Evolutionary conservation across 1,140 invertebrate genomes (phyloP).

Genomic region (Ylistrum balloti): DNA sequence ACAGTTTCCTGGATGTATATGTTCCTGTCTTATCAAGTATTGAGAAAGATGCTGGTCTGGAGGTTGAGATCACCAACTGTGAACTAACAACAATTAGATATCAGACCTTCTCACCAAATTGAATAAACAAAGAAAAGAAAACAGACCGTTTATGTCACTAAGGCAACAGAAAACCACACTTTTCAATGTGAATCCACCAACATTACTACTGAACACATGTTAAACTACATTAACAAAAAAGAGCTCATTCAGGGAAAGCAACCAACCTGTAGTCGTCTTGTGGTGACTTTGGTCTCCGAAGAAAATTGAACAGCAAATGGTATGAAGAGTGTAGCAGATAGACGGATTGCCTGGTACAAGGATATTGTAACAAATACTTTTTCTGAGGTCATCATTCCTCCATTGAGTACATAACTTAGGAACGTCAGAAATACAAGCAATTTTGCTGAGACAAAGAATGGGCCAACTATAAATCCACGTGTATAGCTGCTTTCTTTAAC

Average conservation of each 20-base stretch:
- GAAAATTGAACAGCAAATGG: constrained; percentile 76
- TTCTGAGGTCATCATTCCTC: constrained; percentile 68
- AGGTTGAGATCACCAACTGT: too few species aligned
- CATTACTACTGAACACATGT: too few species aligned
- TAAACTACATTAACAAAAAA: not conserved
- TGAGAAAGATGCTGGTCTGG: too few species aligned
- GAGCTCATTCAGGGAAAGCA: not conserved
- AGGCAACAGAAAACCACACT: too few species aligned
- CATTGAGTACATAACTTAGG: constrained; percentile 67
- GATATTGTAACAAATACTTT: constrained; percentile 74
- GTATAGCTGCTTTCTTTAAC: constrained; percentile 67
- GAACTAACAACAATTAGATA: too few species aligned
- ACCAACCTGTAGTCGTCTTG: constrained; percentile 80
- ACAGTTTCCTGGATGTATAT: too few species aligned
- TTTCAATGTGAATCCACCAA: too few species aligned
- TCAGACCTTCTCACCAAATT: too few species aligned
- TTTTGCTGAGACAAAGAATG: constrained; percentile 77
- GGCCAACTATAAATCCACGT: constrained; percentile 72
- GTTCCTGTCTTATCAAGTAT: too few species aligned
- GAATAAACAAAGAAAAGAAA: too few species aligned
- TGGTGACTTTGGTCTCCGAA: constrained; percentile 79
- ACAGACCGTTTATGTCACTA: too few species aligned
- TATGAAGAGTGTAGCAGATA: constrained; percentile 73
- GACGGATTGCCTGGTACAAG: constrained; percentile 71
- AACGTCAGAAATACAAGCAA: constrained; percentile 78